A percentile compares a stretch with the other conserved stretches of the same genome.
These are phyloP conservation scores for Xestobium rufovillosum DNA, from an alignment of 2,888 invertebrate species.

Conservation along the genomic window DNA sequence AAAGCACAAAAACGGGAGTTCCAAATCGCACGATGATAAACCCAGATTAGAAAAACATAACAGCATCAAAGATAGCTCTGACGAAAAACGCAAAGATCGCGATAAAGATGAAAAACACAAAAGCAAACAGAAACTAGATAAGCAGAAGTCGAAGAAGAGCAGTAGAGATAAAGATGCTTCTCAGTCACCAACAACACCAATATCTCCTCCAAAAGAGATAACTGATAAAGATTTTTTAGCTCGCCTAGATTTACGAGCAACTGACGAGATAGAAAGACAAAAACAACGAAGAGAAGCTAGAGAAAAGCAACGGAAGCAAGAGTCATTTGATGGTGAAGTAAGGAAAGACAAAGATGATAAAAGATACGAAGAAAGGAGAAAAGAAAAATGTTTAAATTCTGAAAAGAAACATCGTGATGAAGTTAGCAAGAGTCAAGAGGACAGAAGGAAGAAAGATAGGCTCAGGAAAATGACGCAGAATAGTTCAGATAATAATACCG, in stretches of 20 bases:
- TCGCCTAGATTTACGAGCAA: constrained; percentile 50
- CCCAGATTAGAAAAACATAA: constrained; percentile 54
- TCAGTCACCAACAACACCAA: constrained; percentile 29
- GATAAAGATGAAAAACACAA: constrained; percentile 39
- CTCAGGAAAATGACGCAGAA: constrained; percentile 42
- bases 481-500: constrained; percentile 59
- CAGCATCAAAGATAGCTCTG: constrained; percentile 32
- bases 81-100: constrained; percentile 33
- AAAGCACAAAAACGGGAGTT: constrained; percentile 54
- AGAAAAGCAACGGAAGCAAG: constrained; percentile 48
- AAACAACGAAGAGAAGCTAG: constrained; percentile 51
- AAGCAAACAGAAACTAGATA: constrained; percentile 27
- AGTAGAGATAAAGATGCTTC: constrained; percentile 35
- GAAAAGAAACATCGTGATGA: constrained; percentile 29
- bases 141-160: constrained; percentile 35
- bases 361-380: constrained; percentile 9
- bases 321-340: constrained; percentile 6
- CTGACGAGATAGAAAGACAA: constrained; percentile 52
- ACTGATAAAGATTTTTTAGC: constrained; percentile 54
- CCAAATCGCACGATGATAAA: constrained; percentile 54
- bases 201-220: constrained; percentile 28
- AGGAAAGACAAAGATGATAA: constrained; percentile 9
- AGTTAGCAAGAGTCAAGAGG: constrained; percentile 7
- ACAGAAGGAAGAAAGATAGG: constrained; percentile 32
- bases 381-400: constrained; percentile 22